A percentile compares a stretch with the other conserved stretches of the same genome.
phyloP scores from a whole-genome alignment of 2,888 invertebrate species.

The Lycaena phlaeas region DNA sequence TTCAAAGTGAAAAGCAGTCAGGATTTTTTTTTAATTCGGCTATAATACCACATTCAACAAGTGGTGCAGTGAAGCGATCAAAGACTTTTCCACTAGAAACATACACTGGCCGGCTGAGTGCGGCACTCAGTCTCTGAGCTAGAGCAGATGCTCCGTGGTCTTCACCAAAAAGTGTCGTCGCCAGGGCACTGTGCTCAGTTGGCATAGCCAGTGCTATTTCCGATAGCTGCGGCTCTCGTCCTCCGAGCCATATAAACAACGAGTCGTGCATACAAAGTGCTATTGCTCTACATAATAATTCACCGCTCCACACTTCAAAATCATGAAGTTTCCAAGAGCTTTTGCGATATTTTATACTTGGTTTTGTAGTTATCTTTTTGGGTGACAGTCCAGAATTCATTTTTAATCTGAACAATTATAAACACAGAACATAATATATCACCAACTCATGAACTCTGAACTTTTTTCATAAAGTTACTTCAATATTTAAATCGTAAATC shows the following conservation, averaged over 20 bases:
- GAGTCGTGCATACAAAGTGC: constrained; percentile 38
- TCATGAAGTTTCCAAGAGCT: constrained; percentile 43
- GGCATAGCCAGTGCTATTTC: constrained; percentile 36
- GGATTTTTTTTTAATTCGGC: constrained; percentile 38
- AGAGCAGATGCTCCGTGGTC: constrained; percentile 25
- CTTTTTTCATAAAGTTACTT: no score
- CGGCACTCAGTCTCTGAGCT: constrained; percentile 34
- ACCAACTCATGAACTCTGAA: no score
- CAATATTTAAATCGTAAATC: no score
- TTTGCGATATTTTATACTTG: constrained; percentile 31
- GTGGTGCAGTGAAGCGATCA: constrained; percentile 37
- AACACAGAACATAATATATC: no score
- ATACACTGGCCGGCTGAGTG: constrained; percentile 32
- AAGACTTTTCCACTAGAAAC: constrained; percentile 31
- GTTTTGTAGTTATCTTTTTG: constrained; percentile 24
- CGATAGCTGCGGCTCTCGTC: constrained; percentile 22
- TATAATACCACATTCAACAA: constrained; percentile 34
- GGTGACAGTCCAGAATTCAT: background rate
- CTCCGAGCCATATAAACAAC: constrained; percentile 45
- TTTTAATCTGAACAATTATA: no score
- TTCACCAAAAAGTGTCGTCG: constrained; percentile 21
- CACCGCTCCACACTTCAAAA: constrained; percentile 44
- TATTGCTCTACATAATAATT: constrained; percentile 33
- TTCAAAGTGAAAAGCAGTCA: constrained; percentile 17
- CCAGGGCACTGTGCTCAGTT: constrained; percentile 14